These are phyloP conservation scores for Epinephelus lanceolatus DNA, from an alignment of 2,113 vertebrate genomes.

Conservation along the genomic window DNA sequence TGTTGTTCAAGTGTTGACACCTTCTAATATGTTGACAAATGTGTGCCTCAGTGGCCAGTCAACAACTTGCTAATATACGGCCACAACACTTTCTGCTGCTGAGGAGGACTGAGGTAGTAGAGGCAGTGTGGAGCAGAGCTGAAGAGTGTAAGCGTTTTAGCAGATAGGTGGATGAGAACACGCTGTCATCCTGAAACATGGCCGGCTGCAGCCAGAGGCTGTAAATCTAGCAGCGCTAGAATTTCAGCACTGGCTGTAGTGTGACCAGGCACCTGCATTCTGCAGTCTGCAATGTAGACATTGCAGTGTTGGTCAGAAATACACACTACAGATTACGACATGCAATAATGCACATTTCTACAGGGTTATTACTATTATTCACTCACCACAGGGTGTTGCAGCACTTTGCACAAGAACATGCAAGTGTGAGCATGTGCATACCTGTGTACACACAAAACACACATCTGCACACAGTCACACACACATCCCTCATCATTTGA, in stretches of 20 bases:
- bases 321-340: background rate
- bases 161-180: slow-evolving; percentile 78
- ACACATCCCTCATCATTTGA: slow-evolving; percentile 13
- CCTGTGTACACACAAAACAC: background rate
- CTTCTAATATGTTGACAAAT: slow-evolving; percentile 85
- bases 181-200: slow-evolving; percentile 75
- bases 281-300: slow-evolving; percentile 32
- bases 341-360: background rate
- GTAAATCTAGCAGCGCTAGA: slow-evolving; percentile 77
- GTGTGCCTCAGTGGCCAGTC: slow-evolving; percentile 79
- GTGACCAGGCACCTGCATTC: slow-evolving; percentile 70
- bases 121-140: slow-evolving; percentile 57
- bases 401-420: background rate
- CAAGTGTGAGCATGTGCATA: background rate
- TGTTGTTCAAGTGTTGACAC: slow-evolving; percentile 81
- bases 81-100: slow-evolving; percentile 56
- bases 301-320: slow-evolving; percentile 14
- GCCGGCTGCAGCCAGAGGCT: slow-evolving; percentile 66
- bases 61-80: slow-evolving; percentile 83
- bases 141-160: slow-evolving; percentile 72
- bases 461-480: slow-evolving; percentile 21
- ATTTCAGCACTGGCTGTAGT: slow-evolving; percentile 70
- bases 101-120: slow-evolving; percentile 52
- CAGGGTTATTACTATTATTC: background rate
- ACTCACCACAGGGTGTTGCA: background rate